A percentile compares a stretch with the other conserved stretches of the same genome.
These are phyloP conservation scores for Brachyptera risi DNA, from an alignment of 2,888 invertebrate species.

Conservation along the genomic window DNA sequence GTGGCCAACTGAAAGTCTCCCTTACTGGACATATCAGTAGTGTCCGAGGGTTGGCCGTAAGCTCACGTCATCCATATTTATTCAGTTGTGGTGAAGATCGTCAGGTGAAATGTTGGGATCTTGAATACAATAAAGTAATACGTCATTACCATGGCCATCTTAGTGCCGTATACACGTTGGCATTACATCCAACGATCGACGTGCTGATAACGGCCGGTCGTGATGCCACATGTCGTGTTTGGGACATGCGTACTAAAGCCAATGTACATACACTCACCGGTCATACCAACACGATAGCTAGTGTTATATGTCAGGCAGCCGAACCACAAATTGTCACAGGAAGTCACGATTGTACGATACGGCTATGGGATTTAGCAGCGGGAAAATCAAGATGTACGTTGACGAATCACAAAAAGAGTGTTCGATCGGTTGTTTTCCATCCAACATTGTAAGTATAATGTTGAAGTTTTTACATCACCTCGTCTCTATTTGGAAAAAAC, in stretches of 20 bases:
- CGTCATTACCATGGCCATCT: slow-evolving; percentile 98
- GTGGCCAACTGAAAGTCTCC: slow-evolving; percentile 92
- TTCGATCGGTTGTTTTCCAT: slow-evolving; percentile 72
- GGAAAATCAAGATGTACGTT: slow-evolving; percentile 91
- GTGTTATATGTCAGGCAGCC: slow-evolving; percentile 85
- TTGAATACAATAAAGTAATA: slow-evolving; percentile 98
- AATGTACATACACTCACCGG: slow-evolving; percentile 95
- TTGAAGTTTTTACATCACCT: not conserved
- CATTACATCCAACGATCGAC: slow-evolving; percentile 93
- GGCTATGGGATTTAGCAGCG: slow-evolving; percentile 96
- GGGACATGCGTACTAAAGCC: slow-evolving; percentile 99
- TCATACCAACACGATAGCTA: slow-evolving; percentile 96
- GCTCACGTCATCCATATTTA: slow-evolving; percentile 91
- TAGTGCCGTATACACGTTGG: slow-evolving; percentile 90
- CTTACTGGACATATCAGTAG: slow-evolving; percentile 98
- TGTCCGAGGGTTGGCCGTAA: slow-evolving; percentile 92
- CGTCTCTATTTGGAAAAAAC: too few relatives aligned
- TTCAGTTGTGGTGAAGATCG: slow-evolving; percentile 99
- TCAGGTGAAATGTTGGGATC: slow-evolving; percentile 99
- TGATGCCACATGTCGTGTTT: slow-evolving; percentile 93
- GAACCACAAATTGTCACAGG: slow-evolving; percentile 94
- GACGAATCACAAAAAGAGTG: slow-evolving; percentile 98
- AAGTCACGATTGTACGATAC: slow-evolving; percentile 93
- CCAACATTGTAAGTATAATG: slow-evolving; percentile 56
- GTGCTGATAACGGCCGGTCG: slow-evolving; percentile 90